phyloP scores from a whole-genome alignment of 2,113 vertebrate genomes.

The Isurus oxyrinchus region DNA sequence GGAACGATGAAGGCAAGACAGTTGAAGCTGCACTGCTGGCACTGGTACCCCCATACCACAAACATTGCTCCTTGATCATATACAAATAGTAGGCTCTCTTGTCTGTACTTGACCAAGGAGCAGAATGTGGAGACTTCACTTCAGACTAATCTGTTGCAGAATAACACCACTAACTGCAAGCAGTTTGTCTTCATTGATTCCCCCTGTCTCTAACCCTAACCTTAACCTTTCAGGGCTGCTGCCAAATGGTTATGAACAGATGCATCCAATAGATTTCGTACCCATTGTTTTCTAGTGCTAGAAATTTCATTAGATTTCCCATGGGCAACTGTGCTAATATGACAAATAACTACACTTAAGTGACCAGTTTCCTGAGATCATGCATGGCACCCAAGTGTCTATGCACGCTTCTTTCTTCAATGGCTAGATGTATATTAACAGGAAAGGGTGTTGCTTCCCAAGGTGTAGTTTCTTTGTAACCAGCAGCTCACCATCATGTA shows the following conservation, averaged over 20 bases:
- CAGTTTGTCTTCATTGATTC: too few relatives aligned
- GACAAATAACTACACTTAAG: not conserved
- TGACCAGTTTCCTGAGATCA: not conserved
- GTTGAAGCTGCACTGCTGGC: not conserved
- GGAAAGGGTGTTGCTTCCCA: too few relatives aligned
- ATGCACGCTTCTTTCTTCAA: too few relatives aligned
- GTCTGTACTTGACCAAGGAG: not conserved
- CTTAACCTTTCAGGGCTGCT: not conserved
- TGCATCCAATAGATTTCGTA: not conserved
- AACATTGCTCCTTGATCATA: not conserved
- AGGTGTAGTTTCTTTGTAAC: too few relatives aligned
- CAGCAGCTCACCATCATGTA: too few relatives aligned
- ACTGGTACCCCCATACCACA: not conserved
- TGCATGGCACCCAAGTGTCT: too few relatives aligned
- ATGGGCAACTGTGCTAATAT: not conserved
- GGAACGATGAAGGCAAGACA: not conserved
- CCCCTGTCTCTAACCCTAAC: too few relatives aligned
- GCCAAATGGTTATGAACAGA: not conserved
- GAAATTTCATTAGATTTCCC: not conserved
- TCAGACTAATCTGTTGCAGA: not conserved
- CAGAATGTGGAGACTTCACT: not conserved
- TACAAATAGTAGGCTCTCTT: not conserved
- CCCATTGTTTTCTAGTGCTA: not conserved
- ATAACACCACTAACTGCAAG: too few relatives aligned
- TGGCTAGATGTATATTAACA: too few relatives aligned